phyloP scores from a whole-genome alignment of 92 coral and sea anemone species.

The Porites cylindrica region DNA sequence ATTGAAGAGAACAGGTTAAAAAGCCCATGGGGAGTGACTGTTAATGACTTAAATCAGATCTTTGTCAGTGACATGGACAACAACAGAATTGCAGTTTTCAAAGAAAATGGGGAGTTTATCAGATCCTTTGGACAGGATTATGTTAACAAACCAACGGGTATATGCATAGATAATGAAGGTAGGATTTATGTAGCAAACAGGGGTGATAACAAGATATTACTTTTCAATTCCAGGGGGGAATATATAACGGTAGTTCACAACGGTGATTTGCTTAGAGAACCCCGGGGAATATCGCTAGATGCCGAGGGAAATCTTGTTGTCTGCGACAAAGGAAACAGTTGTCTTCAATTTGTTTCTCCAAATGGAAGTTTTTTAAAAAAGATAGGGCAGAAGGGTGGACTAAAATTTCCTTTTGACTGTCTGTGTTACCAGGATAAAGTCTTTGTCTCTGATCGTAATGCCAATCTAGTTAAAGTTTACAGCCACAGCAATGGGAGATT shows the following conservation, averaged over 20 bases:
- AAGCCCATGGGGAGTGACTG: slow-evolving; percentile 56
- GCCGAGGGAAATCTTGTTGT: slow-evolving; percentile 1
- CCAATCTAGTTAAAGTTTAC: slow-evolving; percentile 7
- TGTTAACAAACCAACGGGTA: not conserved
- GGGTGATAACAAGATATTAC: not conserved
- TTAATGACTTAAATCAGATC: slow-evolving; percentile 27
- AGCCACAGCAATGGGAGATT: not conserved
- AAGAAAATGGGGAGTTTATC: slow-evolving; percentile 4
- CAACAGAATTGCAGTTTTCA: not conserved
- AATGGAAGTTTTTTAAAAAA: not conserved
- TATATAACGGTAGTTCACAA: not conserved
- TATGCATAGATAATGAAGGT: slow-evolving; percentile 4
- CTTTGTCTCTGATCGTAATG: not conserved
- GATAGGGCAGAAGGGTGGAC: slow-evolving; percentile 26
- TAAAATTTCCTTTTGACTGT: slow-evolving; percentile 14
- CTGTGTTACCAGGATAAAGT: slow-evolving; percentile 1
- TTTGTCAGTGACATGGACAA: slow-evolving; percentile 3
- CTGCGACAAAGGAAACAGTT: not conserved
- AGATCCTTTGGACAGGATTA: slow-evolving; percentile 36
- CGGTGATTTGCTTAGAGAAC: not conserved
- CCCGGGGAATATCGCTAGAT: slow-evolving; percentile 14
- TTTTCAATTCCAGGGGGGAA: slow-evolving; percentile 6
- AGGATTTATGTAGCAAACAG: slow-evolving; percentile 27
- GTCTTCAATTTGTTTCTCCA: not conserved
- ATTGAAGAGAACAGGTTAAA: slow-evolving; percentile 26